phyloP scores from a whole-genome alignment of 2,888 invertebrate species.

The Yponomeuta sedellus region DNA sequence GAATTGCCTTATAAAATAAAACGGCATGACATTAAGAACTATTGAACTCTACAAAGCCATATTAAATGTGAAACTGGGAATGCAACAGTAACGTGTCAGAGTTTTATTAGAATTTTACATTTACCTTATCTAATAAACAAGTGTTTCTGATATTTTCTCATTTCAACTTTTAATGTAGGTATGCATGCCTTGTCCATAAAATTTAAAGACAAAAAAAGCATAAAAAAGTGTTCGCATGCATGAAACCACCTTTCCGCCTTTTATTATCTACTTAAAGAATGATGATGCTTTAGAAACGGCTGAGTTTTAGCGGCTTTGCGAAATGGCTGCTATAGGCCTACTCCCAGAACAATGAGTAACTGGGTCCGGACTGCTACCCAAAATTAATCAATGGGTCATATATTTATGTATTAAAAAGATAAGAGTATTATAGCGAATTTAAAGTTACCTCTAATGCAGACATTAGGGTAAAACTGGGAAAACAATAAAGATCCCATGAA shows the following conservation, averaged over 20 bases:
- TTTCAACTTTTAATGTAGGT: neutral
- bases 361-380: neutral
- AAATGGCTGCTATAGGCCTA: neutral
- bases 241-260: conserved; percentile 49
- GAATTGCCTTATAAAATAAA: neutral
- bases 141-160: neutral
- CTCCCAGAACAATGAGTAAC: neutral
- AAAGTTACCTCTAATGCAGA: too few relatives aligned
- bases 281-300: conserved; percentile 28
- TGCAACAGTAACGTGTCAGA: neutral
- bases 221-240: too few relatives aligned
- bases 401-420: too few relatives aligned
- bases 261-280: conserved; percentile 55
- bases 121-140: neutral
- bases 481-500: too few relatives aligned
- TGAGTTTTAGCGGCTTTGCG: neutral
- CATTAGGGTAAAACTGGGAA: too few relatives aligned
- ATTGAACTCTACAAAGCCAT: neutral
- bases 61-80: neutral
- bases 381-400: neutral
- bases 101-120: too few relatives aligned
- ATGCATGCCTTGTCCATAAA: neutral
- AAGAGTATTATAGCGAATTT: too few relatives aligned
- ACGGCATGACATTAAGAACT: neutral
- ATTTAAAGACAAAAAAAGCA: neutral